Conservation (phyloP, 1,140 invertebrate species). For the Nasonia giraulti region DNA sequence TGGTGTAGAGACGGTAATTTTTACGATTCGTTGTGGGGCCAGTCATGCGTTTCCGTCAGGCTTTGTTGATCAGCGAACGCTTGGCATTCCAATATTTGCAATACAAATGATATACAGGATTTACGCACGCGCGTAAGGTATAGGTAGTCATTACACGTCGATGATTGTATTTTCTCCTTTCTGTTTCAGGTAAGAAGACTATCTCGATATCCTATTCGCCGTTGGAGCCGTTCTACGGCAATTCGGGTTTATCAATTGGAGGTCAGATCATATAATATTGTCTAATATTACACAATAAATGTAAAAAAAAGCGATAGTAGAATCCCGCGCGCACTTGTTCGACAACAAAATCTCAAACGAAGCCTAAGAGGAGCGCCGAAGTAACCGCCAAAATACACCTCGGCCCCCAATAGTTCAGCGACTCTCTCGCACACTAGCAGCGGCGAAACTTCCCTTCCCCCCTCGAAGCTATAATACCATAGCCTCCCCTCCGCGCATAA, state of each 20-base stretch:
- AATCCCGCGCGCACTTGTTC: background rate
- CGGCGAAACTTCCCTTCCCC: background rate
- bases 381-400: background rate
- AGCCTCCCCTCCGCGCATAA: background rate
- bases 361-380: background rate
- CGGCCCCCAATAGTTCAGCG: background rate
- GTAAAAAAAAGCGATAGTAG: background rate
- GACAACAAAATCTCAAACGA: background rate
- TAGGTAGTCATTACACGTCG: background rate
- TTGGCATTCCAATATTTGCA: background rate
- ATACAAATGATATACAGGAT: background rate
- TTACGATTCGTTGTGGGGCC: slow-evolving; percentile 42
- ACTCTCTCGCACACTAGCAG: background rate
- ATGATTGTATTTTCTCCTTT: background rate
- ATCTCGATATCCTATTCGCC: background rate
- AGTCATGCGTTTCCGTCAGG: slow-evolving; percentile 55
- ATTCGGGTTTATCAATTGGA: too few species aligned
- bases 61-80: slow-evolving; percentile 31
- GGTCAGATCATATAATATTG: too few species aligned
- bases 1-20: background rate
- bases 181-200: slow-evolving; percentile 43
- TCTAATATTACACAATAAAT: too few species aligned
- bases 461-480: background rate
- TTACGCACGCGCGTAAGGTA: background rate
- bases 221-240: too few species aligned